Conservation (phyloP, 2,113 vertebrate genomes). For the Choloepus hoffmanni region DNA sequence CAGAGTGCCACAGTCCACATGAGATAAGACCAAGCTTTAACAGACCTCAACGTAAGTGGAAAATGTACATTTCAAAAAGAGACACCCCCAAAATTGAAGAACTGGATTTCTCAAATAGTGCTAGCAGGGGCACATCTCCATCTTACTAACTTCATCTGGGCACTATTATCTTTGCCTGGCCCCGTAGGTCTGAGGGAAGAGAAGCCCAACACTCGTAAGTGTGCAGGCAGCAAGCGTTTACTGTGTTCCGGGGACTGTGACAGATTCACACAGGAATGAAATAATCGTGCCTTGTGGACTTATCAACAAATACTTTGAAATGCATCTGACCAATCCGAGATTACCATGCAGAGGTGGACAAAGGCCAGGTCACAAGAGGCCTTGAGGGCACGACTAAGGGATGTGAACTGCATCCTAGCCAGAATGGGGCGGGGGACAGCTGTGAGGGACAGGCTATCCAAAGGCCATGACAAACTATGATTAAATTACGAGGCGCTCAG, state of each 20-base stretch:
- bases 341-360: background rate
- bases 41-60: background rate
- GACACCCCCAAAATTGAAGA: background rate
- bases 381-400: too few species aligned
- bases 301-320: background rate
- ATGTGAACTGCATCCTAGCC: background rate
- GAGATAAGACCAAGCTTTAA: background rate
- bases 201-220: background rate
- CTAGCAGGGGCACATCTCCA: accelerated
- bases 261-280: background rate
- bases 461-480: too few species aligned
- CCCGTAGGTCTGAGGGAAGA: background rate
- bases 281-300: background rate
- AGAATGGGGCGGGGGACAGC: too few species aligned
- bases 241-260: accelerated
- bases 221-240: background rate
- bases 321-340: background rate
- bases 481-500: background rate
- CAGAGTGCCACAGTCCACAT: background rate
- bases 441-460: accelerated
- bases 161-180: background rate
- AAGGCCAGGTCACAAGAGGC: background rate
- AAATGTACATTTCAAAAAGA: background rate
- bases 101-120: background rate
- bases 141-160: background rate